Conservation (phyloP, 2,797 vertebrate species). For the Euphonia xanthogaster region DNA sequence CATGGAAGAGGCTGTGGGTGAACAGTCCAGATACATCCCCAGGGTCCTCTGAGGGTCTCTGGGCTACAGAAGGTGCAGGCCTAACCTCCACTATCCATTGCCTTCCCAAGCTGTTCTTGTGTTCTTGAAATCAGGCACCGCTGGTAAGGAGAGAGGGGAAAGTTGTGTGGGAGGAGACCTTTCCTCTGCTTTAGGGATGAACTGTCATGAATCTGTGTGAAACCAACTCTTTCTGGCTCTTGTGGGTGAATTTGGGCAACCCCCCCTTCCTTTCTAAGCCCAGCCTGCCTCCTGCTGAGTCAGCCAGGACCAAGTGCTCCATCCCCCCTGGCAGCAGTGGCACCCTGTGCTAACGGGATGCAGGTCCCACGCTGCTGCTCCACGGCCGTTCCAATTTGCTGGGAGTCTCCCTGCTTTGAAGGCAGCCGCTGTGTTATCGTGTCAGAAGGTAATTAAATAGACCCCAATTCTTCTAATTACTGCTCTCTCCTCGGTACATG, state of each 20-base stretch:
- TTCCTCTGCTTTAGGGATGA: background rate
- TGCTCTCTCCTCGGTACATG: conserved; percentile 28
- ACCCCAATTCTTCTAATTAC: conserved; percentile 69
- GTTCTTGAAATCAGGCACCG: background rate
- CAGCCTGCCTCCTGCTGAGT: background rate
- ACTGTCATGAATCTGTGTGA: background rate
- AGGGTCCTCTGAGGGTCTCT: background rate
- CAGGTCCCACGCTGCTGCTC: background rate
- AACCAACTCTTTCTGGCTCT: background rate
- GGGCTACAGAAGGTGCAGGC: background rate
- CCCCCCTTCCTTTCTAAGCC: background rate
- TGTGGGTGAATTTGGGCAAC: background rate
- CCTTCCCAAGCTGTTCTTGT: background rate
- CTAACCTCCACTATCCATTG: background rate
- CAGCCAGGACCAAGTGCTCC: background rate
- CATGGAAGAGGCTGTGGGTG: background rate
- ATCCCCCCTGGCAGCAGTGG: background rate
- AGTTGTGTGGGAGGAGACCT: background rate
- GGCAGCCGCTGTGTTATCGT: background rate
- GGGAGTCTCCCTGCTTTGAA: background rate
- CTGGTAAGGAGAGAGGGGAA: background rate
- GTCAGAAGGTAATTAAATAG: conserved; percentile 71
- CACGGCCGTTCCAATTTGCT: background rate
- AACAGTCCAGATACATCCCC: background rate
- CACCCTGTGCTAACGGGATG: background rate